Conservation (phyloP, 2,113 vertebrate genomes). For the Lota lota region DNA sequence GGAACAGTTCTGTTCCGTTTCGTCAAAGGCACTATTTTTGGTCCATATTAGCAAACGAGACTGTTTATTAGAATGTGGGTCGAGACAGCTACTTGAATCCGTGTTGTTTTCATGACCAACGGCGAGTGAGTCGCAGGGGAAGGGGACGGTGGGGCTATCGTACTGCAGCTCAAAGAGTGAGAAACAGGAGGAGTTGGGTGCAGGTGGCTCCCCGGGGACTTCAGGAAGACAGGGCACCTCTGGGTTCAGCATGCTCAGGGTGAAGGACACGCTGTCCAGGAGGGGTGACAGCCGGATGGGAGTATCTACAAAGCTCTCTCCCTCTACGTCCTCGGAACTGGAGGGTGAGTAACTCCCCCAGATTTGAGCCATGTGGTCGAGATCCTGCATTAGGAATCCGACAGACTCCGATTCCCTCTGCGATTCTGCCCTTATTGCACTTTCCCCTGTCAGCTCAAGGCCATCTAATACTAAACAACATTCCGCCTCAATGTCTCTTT, state of each 20-base stretch:
- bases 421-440: slow-evolving; percentile 97
- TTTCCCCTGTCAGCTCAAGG: slow-evolving; percentile 94
- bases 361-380: slow-evolving; percentile 91
- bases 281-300: slow-evolving; percentile 86
- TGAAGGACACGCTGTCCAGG: slow-evolving; percentile 83
- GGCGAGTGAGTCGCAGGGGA: slow-evolving; percentile 87
- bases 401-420: slow-evolving; percentile 85
- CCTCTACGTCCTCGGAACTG: slow-evolving; percentile 92
- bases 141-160: slow-evolving; percentile 91
- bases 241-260: slow-evolving; percentile 79
- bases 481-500: slow-evolving; percentile 91
- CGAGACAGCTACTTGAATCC: slow-evolving; percentile 90
- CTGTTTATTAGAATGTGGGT: slow-evolving; percentile 92
- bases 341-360: slow-evolving; percentile 96
- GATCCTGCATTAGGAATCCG: slow-evolving; percentile 88
- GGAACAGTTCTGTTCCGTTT: slow-evolving; percentile 96
- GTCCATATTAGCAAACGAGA: slow-evolving; percentile 99
- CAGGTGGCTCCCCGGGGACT: slow-evolving; percentile 83
- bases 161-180: slow-evolving; percentile 98
- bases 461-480: slow-evolving; percentile 97
- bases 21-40: slow-evolving; percentile 99
- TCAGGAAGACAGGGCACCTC: slow-evolving; percentile 84
- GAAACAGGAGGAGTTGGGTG: slow-evolving; percentile 88
- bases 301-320: slow-evolving; percentile 93
- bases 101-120: slow-evolving; percentile 83